Conservation (phyloP, 2,888 invertebrate species). For the Lepidocyrtoides sp. region DNA sequence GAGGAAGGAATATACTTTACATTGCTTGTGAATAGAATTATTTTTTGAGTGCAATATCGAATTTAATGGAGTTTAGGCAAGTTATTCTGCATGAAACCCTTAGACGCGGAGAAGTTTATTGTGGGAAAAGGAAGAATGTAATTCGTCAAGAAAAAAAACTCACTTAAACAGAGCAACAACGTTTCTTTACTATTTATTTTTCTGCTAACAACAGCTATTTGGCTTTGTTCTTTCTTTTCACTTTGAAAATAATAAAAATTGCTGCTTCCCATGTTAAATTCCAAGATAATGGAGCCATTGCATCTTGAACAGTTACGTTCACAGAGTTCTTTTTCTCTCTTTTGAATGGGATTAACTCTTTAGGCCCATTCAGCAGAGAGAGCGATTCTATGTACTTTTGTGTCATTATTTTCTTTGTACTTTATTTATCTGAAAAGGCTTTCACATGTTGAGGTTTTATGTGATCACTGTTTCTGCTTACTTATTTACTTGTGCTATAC, state of each 20-base stretch:
- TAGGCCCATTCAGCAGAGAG: conserved; percentile 16
- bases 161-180: conserved; percentile 2
- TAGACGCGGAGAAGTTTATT: background rate
- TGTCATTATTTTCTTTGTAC: conserved; percentile 55
- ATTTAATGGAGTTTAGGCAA: background rate
- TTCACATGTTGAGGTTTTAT: conserved; percentile 53
- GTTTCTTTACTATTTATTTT: conserved; percentile 34
- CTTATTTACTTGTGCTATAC: background rate
- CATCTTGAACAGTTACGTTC: conserved; percentile 71
- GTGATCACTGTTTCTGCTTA: conserved; percentile 39
- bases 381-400: conserved; percentile 11
- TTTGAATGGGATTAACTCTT: conserved; percentile 41
- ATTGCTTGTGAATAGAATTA: background rate
- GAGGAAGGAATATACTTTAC: background rate
- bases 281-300: conserved; percentile 71
- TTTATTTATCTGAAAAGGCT: conserved; percentile 28
- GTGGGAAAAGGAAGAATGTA: background rate
- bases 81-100: background rate
- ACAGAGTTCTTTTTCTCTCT: conserved; percentile 38
- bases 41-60: background rate
- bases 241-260: conserved; percentile 45
- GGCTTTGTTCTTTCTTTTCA: conserved; percentile 1
- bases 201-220: conserved; percentile 1
- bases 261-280: conserved; percentile 73
- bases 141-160: conserved; percentile 24